Evolutionary conservation across 2,797 vertebrate species (phyloP).

Genomic region (Podarcis lilfordi): DNA sequence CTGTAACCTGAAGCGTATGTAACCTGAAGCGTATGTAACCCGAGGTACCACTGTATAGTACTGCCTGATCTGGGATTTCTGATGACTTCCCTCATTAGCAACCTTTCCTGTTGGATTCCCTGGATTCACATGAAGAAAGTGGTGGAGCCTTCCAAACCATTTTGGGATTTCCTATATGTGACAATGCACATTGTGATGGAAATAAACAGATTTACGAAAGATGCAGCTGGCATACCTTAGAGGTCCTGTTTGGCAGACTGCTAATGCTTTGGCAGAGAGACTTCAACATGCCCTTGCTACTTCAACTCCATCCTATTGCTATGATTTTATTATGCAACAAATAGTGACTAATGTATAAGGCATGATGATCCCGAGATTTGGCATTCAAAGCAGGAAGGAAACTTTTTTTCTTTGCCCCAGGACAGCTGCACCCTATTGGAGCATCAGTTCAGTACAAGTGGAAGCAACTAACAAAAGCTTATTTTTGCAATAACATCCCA

Average conservation of each 20-base stretch:
- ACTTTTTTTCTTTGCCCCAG: not conserved
- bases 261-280: slow-evolving; percentile 21
- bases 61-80: slow-evolving; percentile 34
- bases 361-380: not conserved
- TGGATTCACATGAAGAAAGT: not conserved
- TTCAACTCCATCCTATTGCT: not conserved
- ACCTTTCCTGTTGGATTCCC: not conserved
- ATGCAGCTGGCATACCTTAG: not conserved
- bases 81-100: not conserved
- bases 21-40: too few relatives aligned
- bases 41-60: not conserved
- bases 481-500: not conserved
- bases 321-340: not conserved
- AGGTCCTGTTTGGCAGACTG: not conserved
- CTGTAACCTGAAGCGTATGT: too few relatives aligned
- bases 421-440: not conserved
- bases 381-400: slow-evolving; percentile 1
- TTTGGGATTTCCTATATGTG: not conserved
- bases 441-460: not conserved
- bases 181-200: not conserved
- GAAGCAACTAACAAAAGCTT: not conserved
- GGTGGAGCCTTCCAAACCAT: not conserved
- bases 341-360: not conserved
- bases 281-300: not conserved
- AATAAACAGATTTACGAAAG: slow-evolving; percentile 22